Conservation (phyloP, 2,797 vertebrate species). For the Remorina albescens region DNA sequence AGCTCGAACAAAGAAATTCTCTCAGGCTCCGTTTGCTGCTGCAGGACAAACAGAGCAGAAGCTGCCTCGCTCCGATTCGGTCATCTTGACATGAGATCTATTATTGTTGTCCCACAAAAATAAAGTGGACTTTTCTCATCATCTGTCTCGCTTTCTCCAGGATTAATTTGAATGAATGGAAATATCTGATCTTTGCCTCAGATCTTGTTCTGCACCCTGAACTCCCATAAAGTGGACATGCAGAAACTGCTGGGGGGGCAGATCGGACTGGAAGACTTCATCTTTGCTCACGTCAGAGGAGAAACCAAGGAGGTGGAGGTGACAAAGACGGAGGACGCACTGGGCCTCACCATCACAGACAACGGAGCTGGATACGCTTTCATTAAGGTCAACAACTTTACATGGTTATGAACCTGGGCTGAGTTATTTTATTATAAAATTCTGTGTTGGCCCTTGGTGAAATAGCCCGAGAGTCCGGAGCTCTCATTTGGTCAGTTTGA, state of each 20-base stretch:
- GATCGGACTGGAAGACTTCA: constrained; percentile 98
- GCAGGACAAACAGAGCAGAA: not conserved
- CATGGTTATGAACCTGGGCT: not conserved
- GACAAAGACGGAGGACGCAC: constrained; percentile 94
- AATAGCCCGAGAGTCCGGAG: not conserved
- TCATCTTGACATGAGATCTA: too few relatives aligned
- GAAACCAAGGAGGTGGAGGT: constrained; percentile 98
- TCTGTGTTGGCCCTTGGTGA: not conserved
- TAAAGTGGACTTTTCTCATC: too few relatives aligned
- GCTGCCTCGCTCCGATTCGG: not conserved
- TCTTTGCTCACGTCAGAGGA: constrained; percentile 94
- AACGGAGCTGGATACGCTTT: constrained; percentile 97
- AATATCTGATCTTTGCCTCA: constrained; percentile 56
- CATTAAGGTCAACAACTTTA: constrained; percentile 88
- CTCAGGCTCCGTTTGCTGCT: not conserved
- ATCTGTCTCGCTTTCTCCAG: not conserved
- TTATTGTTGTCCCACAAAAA: too few relatives aligned
- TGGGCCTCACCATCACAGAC: constrained; percentile 97
- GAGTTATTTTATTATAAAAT: not conserved
- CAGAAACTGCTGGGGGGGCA: constrained; percentile 96
- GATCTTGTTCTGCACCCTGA: constrained; percentile 98
- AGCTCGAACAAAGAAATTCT: constrained; percentile 3
- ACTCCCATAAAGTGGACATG: constrained; percentile 99
- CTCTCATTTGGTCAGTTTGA: not conserved
- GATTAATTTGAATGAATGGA: not conserved